phyloP scores from a whole-genome alignment of 2,113 vertebrate species.

The Colistium nudipinnis region DNA sequence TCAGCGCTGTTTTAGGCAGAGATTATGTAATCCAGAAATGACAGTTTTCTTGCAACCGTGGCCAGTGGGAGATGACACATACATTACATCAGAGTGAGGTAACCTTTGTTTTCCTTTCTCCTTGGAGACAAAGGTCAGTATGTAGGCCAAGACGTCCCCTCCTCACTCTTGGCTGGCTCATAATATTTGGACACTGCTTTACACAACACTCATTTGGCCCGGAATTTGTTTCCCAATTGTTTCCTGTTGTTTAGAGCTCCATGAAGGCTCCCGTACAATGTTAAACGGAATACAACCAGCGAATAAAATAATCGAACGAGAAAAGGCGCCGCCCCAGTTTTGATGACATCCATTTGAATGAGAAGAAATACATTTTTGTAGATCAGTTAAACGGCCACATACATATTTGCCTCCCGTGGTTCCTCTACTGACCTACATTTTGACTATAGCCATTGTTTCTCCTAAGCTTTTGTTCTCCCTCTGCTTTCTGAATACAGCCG shows the following conservation, averaged over 20 bases:
- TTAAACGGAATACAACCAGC: no score
- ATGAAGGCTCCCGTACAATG: no score
- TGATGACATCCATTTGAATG: no score
- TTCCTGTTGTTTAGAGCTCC: no score
- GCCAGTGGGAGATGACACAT: background rate
- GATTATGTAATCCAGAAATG: background rate
- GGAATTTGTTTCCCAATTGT: no score
- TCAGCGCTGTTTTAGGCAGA: no score
- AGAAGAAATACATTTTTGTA: no score
- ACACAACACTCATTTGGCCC: background rate
- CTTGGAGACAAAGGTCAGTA: background rate
- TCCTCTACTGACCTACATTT: background rate
- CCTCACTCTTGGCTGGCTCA: background rate
- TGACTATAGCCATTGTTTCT: background rate
- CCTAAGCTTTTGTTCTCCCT: conserved; percentile 15
- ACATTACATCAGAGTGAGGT: background rate
- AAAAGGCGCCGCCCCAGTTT: no score
- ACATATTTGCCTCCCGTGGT: background rate
- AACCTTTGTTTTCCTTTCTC: background rate
- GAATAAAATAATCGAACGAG: no score
- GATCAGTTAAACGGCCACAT: background rate
- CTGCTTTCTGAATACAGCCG: conserved; percentile 42
- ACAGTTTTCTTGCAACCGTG: background rate
- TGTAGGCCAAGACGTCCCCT: background rate
- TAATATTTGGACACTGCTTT: no score